phyloP scores from a whole-genome alignment of 2,888 invertebrate species.

The Autographa pulchrina region DNA sequence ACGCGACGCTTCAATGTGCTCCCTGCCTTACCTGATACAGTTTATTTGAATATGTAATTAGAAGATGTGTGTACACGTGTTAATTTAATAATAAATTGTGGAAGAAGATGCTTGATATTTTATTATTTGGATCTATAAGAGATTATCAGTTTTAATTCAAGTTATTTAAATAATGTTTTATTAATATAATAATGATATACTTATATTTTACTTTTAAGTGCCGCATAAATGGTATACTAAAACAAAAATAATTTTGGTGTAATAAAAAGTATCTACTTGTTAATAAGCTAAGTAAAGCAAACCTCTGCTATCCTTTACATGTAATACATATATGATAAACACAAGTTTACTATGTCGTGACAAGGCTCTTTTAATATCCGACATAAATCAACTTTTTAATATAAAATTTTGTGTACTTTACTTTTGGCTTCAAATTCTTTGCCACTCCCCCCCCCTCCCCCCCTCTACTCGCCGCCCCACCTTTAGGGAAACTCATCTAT shows the following conservation, averaged over 20 bases:
- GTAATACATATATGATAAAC: background rate
- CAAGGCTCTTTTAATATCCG: background rate
- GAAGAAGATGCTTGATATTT: no score
- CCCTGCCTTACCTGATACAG: slow-evolving; percentile 13
- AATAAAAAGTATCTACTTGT: no score
- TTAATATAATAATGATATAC: no score
- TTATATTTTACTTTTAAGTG: no score
- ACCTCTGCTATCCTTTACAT: background rate
- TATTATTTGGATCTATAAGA: no score
- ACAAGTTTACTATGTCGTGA: background rate
- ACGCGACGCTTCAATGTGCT: slow-evolving; percentile 16
- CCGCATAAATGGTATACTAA: no score
- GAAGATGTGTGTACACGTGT: background rate
- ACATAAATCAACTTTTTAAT: slow-evolving; percentile 8
- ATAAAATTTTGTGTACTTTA: slow-evolving; percentile 7
- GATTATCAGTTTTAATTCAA: no score
- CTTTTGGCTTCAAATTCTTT: background rate
- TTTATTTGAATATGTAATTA: slow-evolving; percentile 12
- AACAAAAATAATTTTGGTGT: no score
- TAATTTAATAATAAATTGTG: background rate
- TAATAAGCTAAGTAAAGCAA: background rate
- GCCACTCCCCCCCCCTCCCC: background rate
- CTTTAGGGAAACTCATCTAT: slow-evolving; percentile 1
- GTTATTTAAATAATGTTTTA: no score
- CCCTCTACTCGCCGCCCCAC: background rate